phyloP scores from a whole-genome alignment of 2,888 invertebrate genomes.

The Mamestra brassicae region DNA sequence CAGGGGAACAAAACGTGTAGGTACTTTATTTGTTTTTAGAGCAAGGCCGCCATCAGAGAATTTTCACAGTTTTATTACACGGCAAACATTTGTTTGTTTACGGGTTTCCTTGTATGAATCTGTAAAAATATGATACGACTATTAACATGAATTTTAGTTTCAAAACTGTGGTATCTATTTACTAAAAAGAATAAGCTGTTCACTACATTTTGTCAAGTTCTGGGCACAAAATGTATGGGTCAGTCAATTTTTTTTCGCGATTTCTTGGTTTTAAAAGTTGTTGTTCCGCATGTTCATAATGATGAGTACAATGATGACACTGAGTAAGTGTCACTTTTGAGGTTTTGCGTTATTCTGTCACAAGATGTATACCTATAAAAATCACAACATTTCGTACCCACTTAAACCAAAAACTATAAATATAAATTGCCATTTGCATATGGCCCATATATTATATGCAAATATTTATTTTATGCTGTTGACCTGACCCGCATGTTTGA shows the following conservation, averaged over 20 bases:
- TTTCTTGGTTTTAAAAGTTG: too few relatives aligned
- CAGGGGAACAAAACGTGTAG: constrained; percentile 20
- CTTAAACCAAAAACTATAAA: not conserved
- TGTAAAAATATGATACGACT: not conserved
- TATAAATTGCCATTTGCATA: not conserved
- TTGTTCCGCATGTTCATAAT: too few relatives aligned
- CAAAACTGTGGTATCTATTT: not conserved
- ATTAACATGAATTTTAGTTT: not conserved
- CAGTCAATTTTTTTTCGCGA: too few relatives aligned
- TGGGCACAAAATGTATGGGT: too few relatives aligned
- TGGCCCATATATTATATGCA: not conserved
- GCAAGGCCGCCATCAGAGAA: constrained; percentile 16
- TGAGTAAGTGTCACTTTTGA: too few relatives aligned
- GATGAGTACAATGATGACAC: too few relatives aligned
- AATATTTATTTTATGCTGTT: constrained; percentile 28
- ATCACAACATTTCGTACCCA: too few relatives aligned
- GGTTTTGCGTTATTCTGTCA: too few relatives aligned
- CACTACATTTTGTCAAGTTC: too few relatives aligned
- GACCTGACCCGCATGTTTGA: constrained; percentile 14
- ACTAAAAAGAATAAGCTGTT: not conserved
- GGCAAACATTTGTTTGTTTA: constrained; percentile 21
- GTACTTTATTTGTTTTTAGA: constrained; percentile 40
- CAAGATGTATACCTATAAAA: too few relatives aligned
- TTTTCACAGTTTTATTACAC: constrained; percentile 28
- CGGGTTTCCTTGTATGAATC: not conserved